phyloP scores from a whole-genome alignment of 2,113 vertebrate genomes.

The Lagopus leucura region DNA sequence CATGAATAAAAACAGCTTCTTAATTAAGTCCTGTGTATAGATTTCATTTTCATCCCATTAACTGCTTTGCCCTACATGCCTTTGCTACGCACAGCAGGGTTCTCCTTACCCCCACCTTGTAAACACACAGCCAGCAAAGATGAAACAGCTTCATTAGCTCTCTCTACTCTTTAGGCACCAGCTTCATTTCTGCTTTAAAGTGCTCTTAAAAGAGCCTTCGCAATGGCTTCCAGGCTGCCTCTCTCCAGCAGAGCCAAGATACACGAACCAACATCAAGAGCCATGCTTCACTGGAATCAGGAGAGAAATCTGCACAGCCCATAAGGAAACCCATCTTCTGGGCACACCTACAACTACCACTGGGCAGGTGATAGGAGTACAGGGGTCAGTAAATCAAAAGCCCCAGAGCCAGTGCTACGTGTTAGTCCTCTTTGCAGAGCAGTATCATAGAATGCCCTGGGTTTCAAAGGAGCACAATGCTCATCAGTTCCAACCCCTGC shows the following conservation, averaged over 20 bases:
- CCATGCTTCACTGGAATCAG: not conserved
- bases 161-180: slow-evolving; percentile 1
- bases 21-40: slow-evolving; percentile 36
- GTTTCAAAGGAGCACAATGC: no score
- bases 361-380: not conserved
- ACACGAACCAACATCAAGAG: not conserved
- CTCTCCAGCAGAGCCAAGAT: not conserved
- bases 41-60: slow-evolving; percentile 58
- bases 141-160: slow-evolving; percentile 56
- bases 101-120: slow-evolving; percentile 3
- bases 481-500: no score
- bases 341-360: rapidly evolving
- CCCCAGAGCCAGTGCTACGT: rapidly evolving
- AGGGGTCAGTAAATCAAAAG: not conserved
- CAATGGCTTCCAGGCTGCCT: slow-evolving; percentile 19
- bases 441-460: no score
- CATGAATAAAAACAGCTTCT: not conserved
- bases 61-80: slow-evolving; percentile 32
- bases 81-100: not conserved
- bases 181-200: slow-evolving; percentile 13
- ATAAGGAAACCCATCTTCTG: not conserved
- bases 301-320: not conserved
- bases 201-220: slow-evolving; percentile 36
- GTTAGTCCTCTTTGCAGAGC: not conserved
- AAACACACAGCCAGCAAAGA: not conserved